Conservation (phyloP, 2,113 vertebrate species). For the Gymnarchus niloticus region DNA sequence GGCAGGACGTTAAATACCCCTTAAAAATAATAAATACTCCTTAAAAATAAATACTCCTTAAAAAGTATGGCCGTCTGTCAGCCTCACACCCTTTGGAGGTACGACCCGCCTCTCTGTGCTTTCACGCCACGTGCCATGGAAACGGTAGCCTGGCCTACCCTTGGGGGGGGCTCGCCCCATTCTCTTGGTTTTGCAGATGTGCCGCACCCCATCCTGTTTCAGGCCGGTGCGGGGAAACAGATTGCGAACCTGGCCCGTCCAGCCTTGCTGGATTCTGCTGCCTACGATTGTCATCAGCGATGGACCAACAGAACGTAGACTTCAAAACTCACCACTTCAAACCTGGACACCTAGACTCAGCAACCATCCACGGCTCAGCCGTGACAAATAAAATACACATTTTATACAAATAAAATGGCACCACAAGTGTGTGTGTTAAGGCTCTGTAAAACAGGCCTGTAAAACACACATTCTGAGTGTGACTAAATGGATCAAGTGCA, state of each 20-base stretch:
- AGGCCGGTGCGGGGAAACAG: too few species aligned
- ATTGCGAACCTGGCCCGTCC: too few species aligned
- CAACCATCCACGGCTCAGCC: not conserved
- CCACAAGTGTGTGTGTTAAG: not conserved
- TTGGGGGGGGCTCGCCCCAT: not conserved
- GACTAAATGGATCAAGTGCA: not conserved
- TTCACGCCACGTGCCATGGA: too few species aligned
- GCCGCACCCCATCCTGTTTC: not conserved
- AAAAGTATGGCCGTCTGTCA: not conserved
- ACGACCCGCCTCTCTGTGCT: not conserved
- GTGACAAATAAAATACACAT: not conserved
- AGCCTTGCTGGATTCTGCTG: too few species aligned
- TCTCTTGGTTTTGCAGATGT: not conserved
- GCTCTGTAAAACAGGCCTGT: not conserved
- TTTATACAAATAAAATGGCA: too few species aligned
- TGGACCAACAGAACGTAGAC: too few species aligned
- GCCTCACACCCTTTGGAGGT: not conserved
- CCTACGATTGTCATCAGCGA: too few species aligned
- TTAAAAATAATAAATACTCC: not conserved
- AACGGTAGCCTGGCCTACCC: too few species aligned
- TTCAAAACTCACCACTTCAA: not conserved
- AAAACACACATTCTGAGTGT: not conserved
- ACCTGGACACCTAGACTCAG: not conserved
- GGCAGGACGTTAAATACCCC: not conserved
- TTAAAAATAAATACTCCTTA: not conserved